phyloP scores from a whole-genome alignment of 1,140 invertebrate genomes.

The Zophobas morio region DNA sequence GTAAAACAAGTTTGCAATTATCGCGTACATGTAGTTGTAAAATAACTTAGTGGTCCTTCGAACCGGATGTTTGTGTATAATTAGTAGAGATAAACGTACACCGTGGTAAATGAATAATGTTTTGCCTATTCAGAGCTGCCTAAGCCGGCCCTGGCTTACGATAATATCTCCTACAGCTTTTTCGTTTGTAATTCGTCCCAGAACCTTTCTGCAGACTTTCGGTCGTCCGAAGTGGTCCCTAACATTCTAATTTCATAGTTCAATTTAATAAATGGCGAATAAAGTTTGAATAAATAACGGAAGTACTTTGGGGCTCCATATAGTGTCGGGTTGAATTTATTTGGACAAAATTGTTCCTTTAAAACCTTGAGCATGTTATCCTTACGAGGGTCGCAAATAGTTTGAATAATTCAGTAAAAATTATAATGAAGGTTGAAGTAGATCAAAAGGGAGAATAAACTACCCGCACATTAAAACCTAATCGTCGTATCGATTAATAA shows the following conservation, averaged over 20 bases:
- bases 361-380: slow-evolving; percentile 19
- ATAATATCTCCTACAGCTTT: slow-evolving; percentile 1
- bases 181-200: background rate
- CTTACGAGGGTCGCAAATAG: slow-evolving; percentile 21
- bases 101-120: no score
- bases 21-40: no score
- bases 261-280: slow-evolving; percentile 30
- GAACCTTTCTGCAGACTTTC: background rate
- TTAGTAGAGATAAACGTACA: no score
- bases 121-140: no score
- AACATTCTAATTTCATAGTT: slow-evolving; percentile 20
- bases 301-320: background rate
- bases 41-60: no score
- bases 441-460: slow-evolving; percentile 21
- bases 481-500: slow-evolving; percentile 30
- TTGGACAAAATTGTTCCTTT: slow-evolving; percentile 35
- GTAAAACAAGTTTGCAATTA: no score
- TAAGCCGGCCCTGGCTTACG: no score
- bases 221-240: background rate
- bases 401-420: slow-evolving; percentile 40
- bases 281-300: slow-evolving; percentile 26
- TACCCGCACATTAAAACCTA: slow-evolving; percentile 30
- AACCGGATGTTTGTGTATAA: no score
- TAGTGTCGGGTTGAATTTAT: slow-evolving; percentile 1
- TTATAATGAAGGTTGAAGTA: slow-evolving; percentile 28